Conservation (phyloP, 2,888 invertebrate genomes). For the Muscina levida region DNA sequence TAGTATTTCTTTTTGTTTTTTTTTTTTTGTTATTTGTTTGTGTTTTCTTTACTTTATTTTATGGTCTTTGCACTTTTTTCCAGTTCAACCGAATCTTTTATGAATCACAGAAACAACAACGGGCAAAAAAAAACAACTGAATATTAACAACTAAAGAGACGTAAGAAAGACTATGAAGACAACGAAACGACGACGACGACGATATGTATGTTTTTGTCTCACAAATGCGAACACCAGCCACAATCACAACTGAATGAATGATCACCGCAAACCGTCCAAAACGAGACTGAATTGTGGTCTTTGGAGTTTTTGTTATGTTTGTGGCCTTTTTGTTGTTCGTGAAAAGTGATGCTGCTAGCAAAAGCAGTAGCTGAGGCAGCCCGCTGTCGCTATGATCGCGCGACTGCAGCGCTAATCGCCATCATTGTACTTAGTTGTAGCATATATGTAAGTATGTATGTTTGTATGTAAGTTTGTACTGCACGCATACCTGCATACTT, state of each 20-base stretch:
- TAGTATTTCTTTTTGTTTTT: conserved; percentile 45
- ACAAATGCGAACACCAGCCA: conserved; percentile 41
- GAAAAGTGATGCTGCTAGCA: conserved; percentile 54
- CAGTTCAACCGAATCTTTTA: conserved; percentile 42
- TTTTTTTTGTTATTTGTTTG: conserved; percentile 51
- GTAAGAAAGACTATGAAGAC: conserved; percentile 39
- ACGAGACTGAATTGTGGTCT: conserved; percentile 64
- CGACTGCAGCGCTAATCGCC: too few relatives aligned
- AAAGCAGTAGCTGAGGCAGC: background rate
- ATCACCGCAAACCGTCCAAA: conserved; percentile 64
- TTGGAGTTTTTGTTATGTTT: conserved; percentile 53
- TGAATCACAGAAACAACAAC: conserved; percentile 57
- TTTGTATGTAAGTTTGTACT: too few relatives aligned
- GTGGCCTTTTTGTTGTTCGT: conserved; percentile 46
- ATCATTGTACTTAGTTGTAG: too few relatives aligned
- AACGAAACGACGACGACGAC: conserved; percentile 43
- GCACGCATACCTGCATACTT: background rate
- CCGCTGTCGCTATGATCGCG: background rate
- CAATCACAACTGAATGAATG: conserved; percentile 46
- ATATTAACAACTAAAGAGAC: conserved; percentile 35
- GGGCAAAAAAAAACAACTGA: conserved; percentile 40
- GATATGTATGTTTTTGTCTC: conserved; percentile 26
- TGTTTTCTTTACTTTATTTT: conserved; percentile 44
- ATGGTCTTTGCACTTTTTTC: conserved; percentile 65
- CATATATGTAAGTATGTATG: background rate